phyloP scores from a whole-genome alignment of 2,888 invertebrate genomes.

The Cremastinae sp. region DNA sequence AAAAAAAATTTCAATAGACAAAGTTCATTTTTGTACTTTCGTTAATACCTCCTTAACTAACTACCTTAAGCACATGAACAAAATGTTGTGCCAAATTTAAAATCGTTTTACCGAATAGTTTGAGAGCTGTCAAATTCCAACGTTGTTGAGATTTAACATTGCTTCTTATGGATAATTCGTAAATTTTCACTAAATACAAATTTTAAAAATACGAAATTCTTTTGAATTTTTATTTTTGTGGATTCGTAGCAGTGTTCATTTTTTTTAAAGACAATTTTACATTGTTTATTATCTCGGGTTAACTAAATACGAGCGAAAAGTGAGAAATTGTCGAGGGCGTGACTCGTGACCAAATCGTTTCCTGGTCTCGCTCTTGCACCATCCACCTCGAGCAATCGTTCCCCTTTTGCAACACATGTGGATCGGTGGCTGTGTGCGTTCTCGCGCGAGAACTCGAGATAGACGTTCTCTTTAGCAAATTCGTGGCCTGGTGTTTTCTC shows the following conservation, averaged over 20 bases:
- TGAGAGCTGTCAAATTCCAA: too few relatives aligned
- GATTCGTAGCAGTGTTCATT: too few relatives aligned
- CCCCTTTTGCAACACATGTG: constrained; percentile 13
- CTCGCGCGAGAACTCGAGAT: constrained; percentile 1
- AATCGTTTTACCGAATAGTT: too few relatives aligned
- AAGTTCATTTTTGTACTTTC: too few relatives aligned
- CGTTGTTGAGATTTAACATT: too few relatives aligned
- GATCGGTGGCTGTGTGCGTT: constrained; percentile 5
- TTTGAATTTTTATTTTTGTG: not conserved
- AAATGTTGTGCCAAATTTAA: too few relatives aligned
- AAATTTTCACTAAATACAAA: too few relatives aligned
- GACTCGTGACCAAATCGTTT: constrained; percentile 50
- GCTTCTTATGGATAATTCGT: too few relatives aligned
- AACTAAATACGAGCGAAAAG: not conserved
- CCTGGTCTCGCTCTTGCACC: constrained; percentile 53
- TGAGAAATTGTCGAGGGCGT: constrained; percentile 30
- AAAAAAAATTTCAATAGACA: too few relatives aligned
- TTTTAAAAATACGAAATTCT: too few relatives aligned
- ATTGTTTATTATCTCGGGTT: not conserved
- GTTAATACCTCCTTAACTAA: too few relatives aligned
- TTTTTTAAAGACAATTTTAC: not conserved
- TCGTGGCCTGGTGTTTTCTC: constrained; percentile 38
- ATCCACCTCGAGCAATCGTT: constrained; percentile 24
- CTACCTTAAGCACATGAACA: too few relatives aligned
- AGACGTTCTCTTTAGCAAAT: constrained; percentile 43